Evolutionary conservation across 1,140 invertebrate genomes (phyloP), one percentile per base, ranked within the genome.

Genomic region (Prorops nasuta): DNA sequence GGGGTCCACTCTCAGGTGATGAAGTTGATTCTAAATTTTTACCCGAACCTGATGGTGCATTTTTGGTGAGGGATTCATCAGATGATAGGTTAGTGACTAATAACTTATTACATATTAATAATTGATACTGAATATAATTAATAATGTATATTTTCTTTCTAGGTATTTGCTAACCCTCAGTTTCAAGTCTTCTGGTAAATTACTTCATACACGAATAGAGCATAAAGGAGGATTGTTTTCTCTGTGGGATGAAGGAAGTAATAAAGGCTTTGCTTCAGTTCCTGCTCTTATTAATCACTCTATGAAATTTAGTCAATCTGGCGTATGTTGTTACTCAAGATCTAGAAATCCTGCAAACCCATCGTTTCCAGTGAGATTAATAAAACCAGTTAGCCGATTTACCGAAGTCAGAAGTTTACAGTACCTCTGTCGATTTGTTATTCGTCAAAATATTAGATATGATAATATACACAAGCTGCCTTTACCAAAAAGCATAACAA

Each of bases 401-500:
- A 84, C 81, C 16, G 81, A 88, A 71, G 86, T 91, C 39, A 80
- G 84, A 51, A 84, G 86, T 41, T 72, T 92, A 49, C 86, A 89
- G 67, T 86, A 89, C 72, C 74, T 91, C 16, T 90, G 89, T 64
- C 79, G 88, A 42, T 89, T 90, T 75, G 85, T 89, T 15, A 88
- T 92, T 49, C 77, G 88, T 60, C 84, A 89, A 56, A 82, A 85
- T 71, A 85, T 83, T 44, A 77, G 84, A 54, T 72, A 84, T 50
- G 86, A 89, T 64, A 84, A 90, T 64, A 87, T 90, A 64, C 80
- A 86, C 52, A 81, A 85, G 52, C 69, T 90, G 62, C 87, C 87
- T 55, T 77, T 91, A 58, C 89, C 89, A 48, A 79, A 78, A 45
- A 80, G 80, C 53, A 79, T 90, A 45, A 83, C 86, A 63, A 80